Evolutionary conservation across 1,140 invertebrate genomes (phyloP), one percentile per base, ranked within the genome.

Genomic region (Rhyacophila brunnea): DNA sequence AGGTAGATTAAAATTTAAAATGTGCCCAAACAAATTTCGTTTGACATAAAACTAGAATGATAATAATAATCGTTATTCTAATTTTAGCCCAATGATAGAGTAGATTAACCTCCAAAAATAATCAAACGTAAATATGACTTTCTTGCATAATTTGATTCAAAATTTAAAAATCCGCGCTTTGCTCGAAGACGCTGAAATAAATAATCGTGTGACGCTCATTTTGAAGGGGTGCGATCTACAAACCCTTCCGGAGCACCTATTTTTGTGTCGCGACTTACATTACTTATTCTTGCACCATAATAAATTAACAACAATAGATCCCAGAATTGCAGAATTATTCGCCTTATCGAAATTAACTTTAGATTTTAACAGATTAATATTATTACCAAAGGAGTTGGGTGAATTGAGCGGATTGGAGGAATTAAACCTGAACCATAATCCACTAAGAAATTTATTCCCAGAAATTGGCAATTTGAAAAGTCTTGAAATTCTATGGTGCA

Each of bases 351-450:
- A 78, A 6, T 67, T 85, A 38, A 80, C 81, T 7, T 62, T 85
- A 66, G 82, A 84, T 65, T 84, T 88, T 63, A 83, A 85, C 55
- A 87, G 86, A 56, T 76, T 95, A 40, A 84, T 81, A 65, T 83
- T 85, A 28, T 81, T 85, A 66, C 82, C 84, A 6, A 54, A 70
- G n/a, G 79, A 80, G 64, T 77, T 87, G 46, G 81, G 78, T 19
- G 71, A 81, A 43, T 74, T 87, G 58, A 78, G 82, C 58, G 83
- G 84, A 68, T 76, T 95, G 19, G 79, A 89, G 56, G 90, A 84
- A 62, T 77, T 95, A 42, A 93, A 95, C 70, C 74, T 95, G 42
- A 91, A 91, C 60, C 83, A 89, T 55, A 95, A 95, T 73, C 89
- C 87, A 60, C 81, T 95, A 18, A 75, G 74, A 44, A 70, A 70